A percentile compares a stretch with the other conserved stretches of the same genome.
These are phyloP conservation scores for Maconellicoccus hirsutus DNA, from an alignment of 1,140 invertebrate genomes.

Conservation along the genomic window DNA sequence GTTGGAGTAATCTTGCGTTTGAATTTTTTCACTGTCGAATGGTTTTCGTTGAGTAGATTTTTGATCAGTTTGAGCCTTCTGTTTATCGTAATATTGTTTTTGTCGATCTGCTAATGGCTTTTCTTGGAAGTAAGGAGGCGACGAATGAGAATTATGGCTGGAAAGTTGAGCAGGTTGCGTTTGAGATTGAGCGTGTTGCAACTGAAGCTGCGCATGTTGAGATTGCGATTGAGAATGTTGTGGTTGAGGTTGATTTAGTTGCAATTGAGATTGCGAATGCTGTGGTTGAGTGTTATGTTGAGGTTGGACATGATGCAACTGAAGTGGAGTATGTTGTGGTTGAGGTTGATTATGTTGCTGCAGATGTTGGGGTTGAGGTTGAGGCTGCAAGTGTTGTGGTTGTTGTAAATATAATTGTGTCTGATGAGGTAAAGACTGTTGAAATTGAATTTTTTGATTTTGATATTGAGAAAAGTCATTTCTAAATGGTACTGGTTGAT, in stretches of 20 bases:
- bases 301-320: constrained; percentile 31
- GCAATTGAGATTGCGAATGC: constrained; percentile 33
- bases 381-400: constrained; percentile 25
- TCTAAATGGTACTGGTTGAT: constrained; percentile 30
- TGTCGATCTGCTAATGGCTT: constrained; percentile 33
- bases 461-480: constrained; percentile 25
- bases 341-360: constrained; percentile 34
- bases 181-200: constrained; percentile 33
- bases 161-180: constrained; percentile 31
- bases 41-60: constrained; percentile 27
- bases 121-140: constrained; percentile 24
- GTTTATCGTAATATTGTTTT: constrained; percentile 38
- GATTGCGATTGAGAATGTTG: constrained; percentile 29
- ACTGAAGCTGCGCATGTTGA: constrained; percentile 32
- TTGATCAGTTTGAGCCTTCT: constrained; percentile 26
- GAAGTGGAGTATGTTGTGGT: constrained; percentile 31
- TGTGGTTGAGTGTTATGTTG: constrained; percentile 32
- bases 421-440: constrained; percentile 33
- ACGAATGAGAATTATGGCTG: constrained; percentile 24
- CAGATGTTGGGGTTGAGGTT: constrained; percentile 32
- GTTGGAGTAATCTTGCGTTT: background rate
- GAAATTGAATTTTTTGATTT: constrained; percentile 23
- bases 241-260: constrained; percentile 30
- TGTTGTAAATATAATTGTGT: constrained; percentile 29
- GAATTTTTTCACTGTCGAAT: background rate